A percentile compares a stretch with the other conserved stretches of the same genome.
Conservation (phyloP, 2,113 vertebrate species). For the Piprites chloris region DNA sequence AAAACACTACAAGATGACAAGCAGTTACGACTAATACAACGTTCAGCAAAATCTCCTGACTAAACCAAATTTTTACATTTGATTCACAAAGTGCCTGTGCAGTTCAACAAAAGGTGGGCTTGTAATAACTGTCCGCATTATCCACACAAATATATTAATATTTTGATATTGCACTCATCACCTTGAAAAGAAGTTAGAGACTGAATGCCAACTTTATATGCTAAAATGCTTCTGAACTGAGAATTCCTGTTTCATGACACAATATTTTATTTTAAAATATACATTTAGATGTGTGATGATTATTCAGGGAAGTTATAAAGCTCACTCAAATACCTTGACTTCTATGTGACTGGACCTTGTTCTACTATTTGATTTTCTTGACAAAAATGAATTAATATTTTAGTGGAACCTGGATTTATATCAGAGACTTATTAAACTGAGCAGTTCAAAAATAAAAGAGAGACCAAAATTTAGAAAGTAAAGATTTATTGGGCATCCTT, state of each 20-base stretch:
- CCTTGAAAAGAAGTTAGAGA: neutral
- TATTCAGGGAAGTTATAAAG: neutral
- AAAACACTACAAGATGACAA: neutral
- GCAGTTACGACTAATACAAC: neutral
- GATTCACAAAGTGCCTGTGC: neutral
- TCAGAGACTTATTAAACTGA: neutral
- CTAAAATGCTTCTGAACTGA: neutral
- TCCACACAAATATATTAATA: neutral
- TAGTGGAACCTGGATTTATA: neutral
- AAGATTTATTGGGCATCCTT: neutral
- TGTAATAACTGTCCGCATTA: neutral
- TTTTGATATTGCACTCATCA: neutral
- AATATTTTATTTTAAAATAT: constrained; percentile 11
- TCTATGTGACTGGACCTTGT: neutral
- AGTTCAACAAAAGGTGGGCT: neutral
- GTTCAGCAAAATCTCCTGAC: neutral
- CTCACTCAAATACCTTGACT: neutral
- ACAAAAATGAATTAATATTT: neutral
- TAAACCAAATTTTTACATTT: neutral
- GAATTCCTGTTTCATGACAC: constrained; percentile 1
- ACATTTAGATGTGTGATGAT: neutral
- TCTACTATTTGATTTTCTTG: neutral
- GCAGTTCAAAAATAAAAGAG: neutral
- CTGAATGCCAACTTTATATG: neutral
- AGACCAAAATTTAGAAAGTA: neutral